Base-by-base conservation (phyloP, 2,888 invertebrate genomes). In the Drosophila paracracens region DNA sequence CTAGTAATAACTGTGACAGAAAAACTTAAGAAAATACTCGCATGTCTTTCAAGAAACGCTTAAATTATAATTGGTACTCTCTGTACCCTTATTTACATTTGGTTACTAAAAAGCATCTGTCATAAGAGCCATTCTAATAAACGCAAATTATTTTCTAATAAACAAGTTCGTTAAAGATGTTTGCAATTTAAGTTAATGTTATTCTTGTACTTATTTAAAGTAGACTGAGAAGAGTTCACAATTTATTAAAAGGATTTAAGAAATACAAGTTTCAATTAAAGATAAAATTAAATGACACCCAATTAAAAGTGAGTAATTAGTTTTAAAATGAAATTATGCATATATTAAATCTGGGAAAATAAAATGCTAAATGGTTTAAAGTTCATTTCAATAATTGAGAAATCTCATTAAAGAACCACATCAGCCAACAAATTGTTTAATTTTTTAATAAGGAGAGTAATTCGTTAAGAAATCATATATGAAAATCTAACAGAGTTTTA, bases 21-120 rank as follows among this genome's bases (percentile, higher is more conserved):
- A 10, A 29, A 62, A 51, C 61, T 69, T 54, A 35, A 29, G 29
- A 27, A 35, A 54, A 51, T 38, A 40, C 25, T 36, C 31, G 11
- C 35, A 11, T n/a, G 4, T 51, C 46, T 21, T 7, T 7, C 21
- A 13, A 16, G 21, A 46, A 46, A 46, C 13, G 7, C 21, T 21
- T 13, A 16, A 21, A 2, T 16, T 25, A 8, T 27, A 25, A 25
- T 18, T 25, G 21, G 8, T 21, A 7, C 13, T 46, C 21, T 7
- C 7, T 13, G 21, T 1, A 11, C 33, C 33, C 11, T n/a, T n/a
- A n/a, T 43, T 43, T 43, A 43, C 43, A 43, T 21, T 43, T 10
- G 11, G 11, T 21, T 21, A 5, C 43, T 43, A 11, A n/a, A n/a
- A 40, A 5, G 4, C 1, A n/a, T 11, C 5, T 43, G 11, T 11